Evolutionary conservation across 1,140 invertebrate genomes (phyloP), one percentile per base, ranked within the genome.

Genomic region (Lethocerus indicus): DNA sequence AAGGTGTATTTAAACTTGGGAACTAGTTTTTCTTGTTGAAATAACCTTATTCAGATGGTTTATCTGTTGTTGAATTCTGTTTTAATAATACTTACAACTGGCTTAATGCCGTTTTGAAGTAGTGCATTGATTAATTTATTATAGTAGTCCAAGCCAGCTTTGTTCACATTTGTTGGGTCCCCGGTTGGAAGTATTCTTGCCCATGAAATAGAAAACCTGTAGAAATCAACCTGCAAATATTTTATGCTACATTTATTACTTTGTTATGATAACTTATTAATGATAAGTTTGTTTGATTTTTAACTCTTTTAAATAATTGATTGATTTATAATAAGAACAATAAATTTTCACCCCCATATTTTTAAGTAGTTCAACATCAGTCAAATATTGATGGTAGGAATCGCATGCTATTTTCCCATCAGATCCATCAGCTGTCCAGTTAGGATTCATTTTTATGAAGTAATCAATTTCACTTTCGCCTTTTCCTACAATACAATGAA

Each of bases 131-230:
- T 67, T 1, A 75, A 48, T 23, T 64, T 59, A 35, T 68, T 62
- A 56, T 72, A 72, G 50, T 69, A 68, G 13, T 68, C 54, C 9
- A 71, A 29, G 9, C 77, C 78, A 47, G 70, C 68, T 25, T 67
- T 61, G 58, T 79, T 80, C 0, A 79, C 57, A 16, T 64, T 53
- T 54, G 71, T 66, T 2, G 62, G 56, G 14, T 67, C 66, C 23
- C 76, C 76, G 26, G 67, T 70, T 1, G 76, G 75, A 20, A 79
- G 56, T 32, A 79, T 67, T 44, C 77, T 62, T 0, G 75, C 54
- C 77, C 78, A 79, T 2, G 74, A 74, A n/a, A 79, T 64, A 0
- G 78, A 81, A 58, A 81, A 76, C 14, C 76, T 66, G 57, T 78
- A 79, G 32, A 71, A 68, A 54, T 72, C 64, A 4, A 64, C 59